phyloP scores from a whole-genome alignment of 2,113 vertebrate genomes.

The Pelodiscus sinensis region DNA sequence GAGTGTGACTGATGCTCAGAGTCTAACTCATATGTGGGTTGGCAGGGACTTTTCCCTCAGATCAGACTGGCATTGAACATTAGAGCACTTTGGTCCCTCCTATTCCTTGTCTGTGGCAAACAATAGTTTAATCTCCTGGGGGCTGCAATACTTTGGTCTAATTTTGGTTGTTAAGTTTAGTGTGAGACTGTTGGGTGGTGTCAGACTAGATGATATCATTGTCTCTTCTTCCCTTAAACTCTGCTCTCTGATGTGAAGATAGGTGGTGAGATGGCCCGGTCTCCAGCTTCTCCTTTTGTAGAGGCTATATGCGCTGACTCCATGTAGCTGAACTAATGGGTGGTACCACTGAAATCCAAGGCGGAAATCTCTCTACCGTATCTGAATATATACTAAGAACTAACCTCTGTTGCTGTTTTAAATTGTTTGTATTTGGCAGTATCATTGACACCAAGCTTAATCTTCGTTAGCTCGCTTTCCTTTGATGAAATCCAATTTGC shows the following conservation, averaged over 20 bases:
- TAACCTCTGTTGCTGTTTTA: slow-evolving; percentile 82
- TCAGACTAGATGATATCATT: neutral
- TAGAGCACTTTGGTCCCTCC: no score
- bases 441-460: slow-evolving; percentile 77
- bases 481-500: slow-evolving; percentile 87
- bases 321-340: neutral
- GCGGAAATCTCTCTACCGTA: neutral
- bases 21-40: neutral
- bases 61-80: neutral
- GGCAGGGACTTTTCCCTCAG: neutral
- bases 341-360: neutral
- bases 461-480: slow-evolving; percentile 80
- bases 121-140: neutral
- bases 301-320: neutral
- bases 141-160: neutral
- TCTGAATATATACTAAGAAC: neutral
- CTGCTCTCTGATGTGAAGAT: neutral
- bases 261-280: neutral
- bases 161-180: neutral
- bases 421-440: slow-evolving; percentile 79
- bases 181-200: neutral
- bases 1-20: neutral
- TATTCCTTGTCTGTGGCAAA: neutral
- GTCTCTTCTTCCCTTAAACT: neutral
- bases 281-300: rapidly evolving